Conservation (phyloP, 2,888 invertebrate genomes). For the Lordiphosa andalusiaca region DNA sequence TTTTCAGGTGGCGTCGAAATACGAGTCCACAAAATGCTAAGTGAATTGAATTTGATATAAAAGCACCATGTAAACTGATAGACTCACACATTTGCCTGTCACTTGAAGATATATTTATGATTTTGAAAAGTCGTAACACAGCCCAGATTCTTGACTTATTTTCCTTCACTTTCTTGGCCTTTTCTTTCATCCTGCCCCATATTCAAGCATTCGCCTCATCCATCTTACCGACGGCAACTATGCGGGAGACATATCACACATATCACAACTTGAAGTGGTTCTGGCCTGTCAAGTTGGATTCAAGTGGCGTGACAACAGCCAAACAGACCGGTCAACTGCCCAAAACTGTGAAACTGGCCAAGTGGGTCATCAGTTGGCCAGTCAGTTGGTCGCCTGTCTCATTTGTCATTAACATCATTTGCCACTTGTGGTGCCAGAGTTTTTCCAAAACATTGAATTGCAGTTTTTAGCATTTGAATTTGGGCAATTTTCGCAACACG, state of each 20-base stretch:
- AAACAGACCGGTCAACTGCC: slow-evolving; percentile 4
- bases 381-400: slow-evolving; percentile 21
- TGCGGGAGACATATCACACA: slow-evolving; percentile 26
- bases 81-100: too few relatives aligned
- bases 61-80: too few relatives aligned
- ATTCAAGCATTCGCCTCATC: slow-evolving; percentile 3
- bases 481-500: slow-evolving; percentile 62
- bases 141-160: too few relatives aligned
- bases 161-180: not conserved
- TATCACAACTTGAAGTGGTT: slow-evolving; percentile 35
- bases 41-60: too few relatives aligned
- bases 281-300: slow-evolving; percentile 25
- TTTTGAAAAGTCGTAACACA: too few relatives aligned
- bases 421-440: slow-evolving; percentile 47
- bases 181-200: not conserved
- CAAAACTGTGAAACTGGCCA: slow-evolving; percentile 21
- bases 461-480: slow-evolving; percentile 48
- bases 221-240: slow-evolving; percentile 26
- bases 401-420: slow-evolving; percentile 59
- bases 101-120: too few relatives aligned
- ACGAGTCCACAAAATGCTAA: too few relatives aligned
- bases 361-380: slow-evolving; percentile 38
- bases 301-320: slow-evolving; percentile 57
- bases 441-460: slow-evolving; percentile 28
- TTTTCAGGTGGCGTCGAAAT: too few relatives aligned